phyloP scores from a whole-genome alignment of 2,888 invertebrate genomes.

The Chrysopilus asiliformis region DNA sequence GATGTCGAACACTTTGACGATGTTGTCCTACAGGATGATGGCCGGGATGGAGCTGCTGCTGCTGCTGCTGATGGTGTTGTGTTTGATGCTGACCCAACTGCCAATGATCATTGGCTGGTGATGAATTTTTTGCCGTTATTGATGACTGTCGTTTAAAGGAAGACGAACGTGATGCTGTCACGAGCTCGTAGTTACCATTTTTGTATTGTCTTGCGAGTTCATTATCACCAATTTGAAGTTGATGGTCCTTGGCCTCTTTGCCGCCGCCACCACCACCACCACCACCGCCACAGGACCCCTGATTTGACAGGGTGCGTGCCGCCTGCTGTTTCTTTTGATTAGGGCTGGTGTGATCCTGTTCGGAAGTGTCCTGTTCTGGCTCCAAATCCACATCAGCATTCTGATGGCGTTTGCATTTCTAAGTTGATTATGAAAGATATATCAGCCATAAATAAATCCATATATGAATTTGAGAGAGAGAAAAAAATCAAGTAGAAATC shows the following conservation, averaged over 20 bases:
- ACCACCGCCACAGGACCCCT: background rate
- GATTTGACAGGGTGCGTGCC: constrained; percentile 24
- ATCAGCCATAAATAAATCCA: too few species aligned
- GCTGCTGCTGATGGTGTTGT: background rate
- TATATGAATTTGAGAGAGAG: too few species aligned
- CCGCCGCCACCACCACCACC: background rate
- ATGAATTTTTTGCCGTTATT: background rate
- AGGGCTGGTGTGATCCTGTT: constrained; percentile 25
- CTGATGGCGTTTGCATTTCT: constrained; percentile 13
- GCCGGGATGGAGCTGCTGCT: too few species aligned
- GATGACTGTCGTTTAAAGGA: constrained; percentile 7
- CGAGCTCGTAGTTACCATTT: constrained; percentile 24
- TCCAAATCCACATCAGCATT: constrained; percentile 11
- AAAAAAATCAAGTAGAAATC: too few species aligned
- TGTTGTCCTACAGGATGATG: too few species aligned
- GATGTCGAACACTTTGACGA: background rate
- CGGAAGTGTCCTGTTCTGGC: constrained; percentile 24
- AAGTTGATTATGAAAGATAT: constrained; percentile 4
- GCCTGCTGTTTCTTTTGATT: constrained; percentile 23
- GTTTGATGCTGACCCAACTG: background rate
- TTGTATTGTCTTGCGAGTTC: constrained; percentile 8
- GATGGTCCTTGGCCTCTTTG: background rate
- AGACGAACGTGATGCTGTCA: constrained; percentile 14
- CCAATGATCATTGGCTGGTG: background rate
- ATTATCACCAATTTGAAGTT: too few species aligned